Percentiles rank a stretch among this genome's conserved stretches.
Conservation (phyloP, 2,888 invertebrate genomes). For the Mythimna vitellina region DNA sequence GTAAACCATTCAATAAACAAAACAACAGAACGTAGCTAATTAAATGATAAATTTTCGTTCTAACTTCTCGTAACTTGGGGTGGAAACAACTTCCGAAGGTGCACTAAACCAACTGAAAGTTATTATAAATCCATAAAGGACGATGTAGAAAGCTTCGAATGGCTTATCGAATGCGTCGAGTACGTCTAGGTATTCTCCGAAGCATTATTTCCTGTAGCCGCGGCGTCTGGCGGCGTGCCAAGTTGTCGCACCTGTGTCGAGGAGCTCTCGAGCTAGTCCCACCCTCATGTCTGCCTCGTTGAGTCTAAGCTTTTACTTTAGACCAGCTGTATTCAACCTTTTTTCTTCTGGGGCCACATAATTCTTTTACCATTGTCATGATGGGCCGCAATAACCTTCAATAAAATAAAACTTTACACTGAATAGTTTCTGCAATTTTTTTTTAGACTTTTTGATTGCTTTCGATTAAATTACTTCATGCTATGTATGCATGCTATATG, state of each 20-base stretch:
- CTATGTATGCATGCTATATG: no score
- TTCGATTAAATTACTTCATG: no score
- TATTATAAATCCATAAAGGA: conserved; percentile 30
- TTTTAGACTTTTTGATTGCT: no score
- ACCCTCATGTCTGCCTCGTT: conserved; percentile 45
- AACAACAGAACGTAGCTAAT: neutral
- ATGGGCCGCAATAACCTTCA: no score
- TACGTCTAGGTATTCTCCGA: conserved; percentile 39
- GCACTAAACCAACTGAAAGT: conserved; percentile 7
- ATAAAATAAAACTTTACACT: no score
- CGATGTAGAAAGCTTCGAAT: conserved; percentile 27
- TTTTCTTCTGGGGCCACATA: no score
- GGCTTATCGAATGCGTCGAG: conserved; percentile 13
- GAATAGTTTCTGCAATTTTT: no score
- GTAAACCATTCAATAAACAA: neutral
- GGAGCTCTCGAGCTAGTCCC: conserved; percentile 43
- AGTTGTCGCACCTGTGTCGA: conserved; percentile 55
- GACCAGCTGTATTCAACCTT: neutral
- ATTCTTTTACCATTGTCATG: no score
- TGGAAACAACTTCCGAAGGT: conserved; percentile 8
- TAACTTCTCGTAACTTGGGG: neutral
- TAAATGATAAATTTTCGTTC: neutral
- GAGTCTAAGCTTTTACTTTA: conserved; percentile 21
- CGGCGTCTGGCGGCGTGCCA: conserved; percentile 55
- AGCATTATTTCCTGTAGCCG: conserved; percentile 54